Evolutionary conservation across 2,113 vertebrate species (phyloP), one percentile per base, ranked within the genome.

Genomic region (Sitta europaea): DNA sequence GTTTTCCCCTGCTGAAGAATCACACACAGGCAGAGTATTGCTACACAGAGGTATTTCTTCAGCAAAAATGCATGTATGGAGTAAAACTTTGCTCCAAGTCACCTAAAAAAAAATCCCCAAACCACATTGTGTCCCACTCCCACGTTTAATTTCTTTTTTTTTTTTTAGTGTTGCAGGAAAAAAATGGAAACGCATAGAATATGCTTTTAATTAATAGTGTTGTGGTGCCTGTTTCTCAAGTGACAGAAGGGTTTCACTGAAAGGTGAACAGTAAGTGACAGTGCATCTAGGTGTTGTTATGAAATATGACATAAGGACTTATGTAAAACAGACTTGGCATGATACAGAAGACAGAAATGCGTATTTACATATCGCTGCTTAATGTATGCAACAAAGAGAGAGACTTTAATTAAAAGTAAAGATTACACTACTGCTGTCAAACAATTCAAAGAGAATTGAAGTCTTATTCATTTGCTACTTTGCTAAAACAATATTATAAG

Each of bases 81-180:
- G 4, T 35, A 66, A 73, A 76, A 68, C 45, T 50, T 33, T 22
- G 5, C 23, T 33, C 11, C 9, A 65, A 65, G 13, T 45, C 33
- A 66, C 8, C 6, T 25, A 79, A 71, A 45, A 33, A 75, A 33
- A 4, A n/a, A n/a, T 0, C 1, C 10, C 20, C 16, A 40, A 63
- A 48, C 4, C 9, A 29, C 0, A 1, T 17, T 5, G 1, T 36
- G 10, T 21, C 13, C 21, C 16, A 5, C 14, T n/a, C 10, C 12
- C 4, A 17, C 35, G 10, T 19, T 21, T 5, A 25, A 21, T 3
- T 27, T 31, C n/a, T n/a, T n/a, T n/a, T 33, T 19, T 53, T n/a
- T 51, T 33, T 42, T 35, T 2, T 29, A 71, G 5, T 6, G 4
- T 33, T 55, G 9, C 10, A 53, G 36, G 25, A 43, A 82, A 79